Percentiles rank a stretch among this genome's conserved stretches.
Conservation (phyloP, 2,797 vertebrate genomes). For the Orientallactaga sibirica region DNA sequence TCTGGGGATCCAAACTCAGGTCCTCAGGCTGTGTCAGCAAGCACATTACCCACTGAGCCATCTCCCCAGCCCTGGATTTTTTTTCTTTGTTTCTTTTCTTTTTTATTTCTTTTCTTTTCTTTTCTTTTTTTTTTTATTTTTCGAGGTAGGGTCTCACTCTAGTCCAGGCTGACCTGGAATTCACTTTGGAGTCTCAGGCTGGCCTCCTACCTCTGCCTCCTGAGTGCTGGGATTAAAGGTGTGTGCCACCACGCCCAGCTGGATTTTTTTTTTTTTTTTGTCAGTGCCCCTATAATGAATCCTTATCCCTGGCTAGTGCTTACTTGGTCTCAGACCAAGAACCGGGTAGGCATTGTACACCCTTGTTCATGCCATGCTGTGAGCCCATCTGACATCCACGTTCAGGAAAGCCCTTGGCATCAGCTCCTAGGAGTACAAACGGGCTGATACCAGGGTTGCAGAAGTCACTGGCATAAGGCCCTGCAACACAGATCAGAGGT, state of each 20-base stretch:
- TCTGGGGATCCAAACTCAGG: too few species aligned
- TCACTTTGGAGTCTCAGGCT: too few species aligned
- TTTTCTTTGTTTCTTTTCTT: not conserved
- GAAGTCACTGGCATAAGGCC: not conserved
- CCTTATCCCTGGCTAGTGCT: not conserved
- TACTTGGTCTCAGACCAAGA: not conserved
- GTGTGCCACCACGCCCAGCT: too few species aligned
- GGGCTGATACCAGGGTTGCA: not conserved
- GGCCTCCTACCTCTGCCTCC: too few species aligned
- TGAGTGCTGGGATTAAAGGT: too few species aligned
- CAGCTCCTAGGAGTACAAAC: not conserved
- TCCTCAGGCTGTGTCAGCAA: too few species aligned
- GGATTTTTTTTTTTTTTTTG: not conserved
- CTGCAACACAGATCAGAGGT: not conserved
- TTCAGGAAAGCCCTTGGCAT: not conserved
- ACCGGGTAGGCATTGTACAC: rapidly evolving
- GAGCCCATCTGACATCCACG: not conserved
- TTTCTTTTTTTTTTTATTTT: not conserved
- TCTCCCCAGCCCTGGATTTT: too few species aligned
- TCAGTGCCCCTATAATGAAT: not conserved
- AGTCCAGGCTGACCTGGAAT: too few species aligned
- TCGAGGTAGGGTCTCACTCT: too few species aligned
- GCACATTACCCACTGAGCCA: too few species aligned
- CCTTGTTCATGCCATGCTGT: not conserved
- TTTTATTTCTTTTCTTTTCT: not conserved